Conservation (phyloP, 2,888 invertebrate species). For the Nowickia ferox region DNA sequence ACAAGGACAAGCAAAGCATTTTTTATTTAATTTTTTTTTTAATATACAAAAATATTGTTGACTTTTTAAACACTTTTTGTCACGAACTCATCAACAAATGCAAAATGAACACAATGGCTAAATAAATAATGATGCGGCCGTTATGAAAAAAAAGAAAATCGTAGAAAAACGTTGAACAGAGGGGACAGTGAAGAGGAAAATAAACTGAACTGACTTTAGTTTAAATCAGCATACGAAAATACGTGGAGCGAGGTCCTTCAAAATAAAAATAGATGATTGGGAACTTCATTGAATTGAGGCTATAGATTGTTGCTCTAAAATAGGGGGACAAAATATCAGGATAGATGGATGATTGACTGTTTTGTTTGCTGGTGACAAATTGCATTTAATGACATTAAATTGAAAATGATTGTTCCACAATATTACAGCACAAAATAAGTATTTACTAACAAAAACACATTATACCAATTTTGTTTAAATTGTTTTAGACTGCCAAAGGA, state of each 20-base stretch:
- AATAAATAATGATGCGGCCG: constrained; percentile 76
- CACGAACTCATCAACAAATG: constrained; percentile 79
- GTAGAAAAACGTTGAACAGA: constrained; percentile 16
- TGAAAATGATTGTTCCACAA: constrained; percentile 80
- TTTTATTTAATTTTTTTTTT: neutral
- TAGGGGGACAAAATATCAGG: neutral
- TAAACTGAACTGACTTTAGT: constrained; percentile 27
- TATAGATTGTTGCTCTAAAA: constrained; percentile 24
- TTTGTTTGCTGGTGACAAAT: constrained; percentile 80
- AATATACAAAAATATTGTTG: constrained; percentile 76
- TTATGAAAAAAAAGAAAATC: constrained; percentile 33
- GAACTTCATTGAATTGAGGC: neutral
- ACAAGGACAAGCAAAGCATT: constrained; percentile 24
- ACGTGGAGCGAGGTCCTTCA: constrained; percentile 37
- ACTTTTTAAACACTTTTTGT: constrained; percentile 82
- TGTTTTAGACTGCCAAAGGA: neutral
- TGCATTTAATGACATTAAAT: constrained; percentile 82
- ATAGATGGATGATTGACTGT: constrained; percentile 63
- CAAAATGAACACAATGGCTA: constrained; percentile 70
- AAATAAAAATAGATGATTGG: neutral
- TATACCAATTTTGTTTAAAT: constrained; percentile 2
- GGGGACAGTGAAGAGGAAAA: constrained; percentile 26
- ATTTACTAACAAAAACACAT: constrained; percentile 19
- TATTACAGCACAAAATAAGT: constrained; percentile 58
- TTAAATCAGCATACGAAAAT: constrained; percentile 53